A percentile compares a stretch with the other conserved stretches of the same genome.
Conservation (phyloP, 2,113 vertebrate species). For the Tachuris rubrigastra region DNA sequence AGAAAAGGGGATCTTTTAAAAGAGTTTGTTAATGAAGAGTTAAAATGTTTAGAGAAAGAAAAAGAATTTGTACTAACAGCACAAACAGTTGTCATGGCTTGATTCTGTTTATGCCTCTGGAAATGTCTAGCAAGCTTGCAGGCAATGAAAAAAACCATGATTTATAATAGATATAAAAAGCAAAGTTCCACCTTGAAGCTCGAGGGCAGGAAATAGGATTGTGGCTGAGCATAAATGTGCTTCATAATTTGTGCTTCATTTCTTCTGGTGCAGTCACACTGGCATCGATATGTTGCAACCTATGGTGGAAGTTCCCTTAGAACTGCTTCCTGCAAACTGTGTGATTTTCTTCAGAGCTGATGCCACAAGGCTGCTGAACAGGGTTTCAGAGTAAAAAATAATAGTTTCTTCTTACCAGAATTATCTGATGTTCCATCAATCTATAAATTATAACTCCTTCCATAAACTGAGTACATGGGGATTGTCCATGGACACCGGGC, state of each 20-base stretch:
- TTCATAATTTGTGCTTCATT: background rate
- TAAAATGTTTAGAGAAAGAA: background rate
- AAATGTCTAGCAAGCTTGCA: slow-evolving; percentile 17
- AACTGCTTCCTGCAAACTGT: background rate
- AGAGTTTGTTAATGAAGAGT: background rate
- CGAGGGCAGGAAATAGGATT: slow-evolving; percentile 37
- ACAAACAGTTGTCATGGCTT: background rate
- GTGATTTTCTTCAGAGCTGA: background rate
- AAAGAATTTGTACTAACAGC: background rate
- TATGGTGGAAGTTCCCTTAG: background rate
- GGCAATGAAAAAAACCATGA: slow-evolving; percentile 20
- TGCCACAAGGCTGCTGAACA: background rate
- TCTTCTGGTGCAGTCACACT: background rate
- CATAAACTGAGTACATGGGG: background rate
- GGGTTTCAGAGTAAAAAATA: background rate
- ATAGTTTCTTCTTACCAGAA: background rate
- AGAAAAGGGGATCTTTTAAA: background rate
- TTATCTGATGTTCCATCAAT: background rate
- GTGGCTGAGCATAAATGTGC: slow-evolving; percentile 5
- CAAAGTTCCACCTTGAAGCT: slow-evolving; percentile 28
- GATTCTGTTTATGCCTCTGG: slow-evolving; percentile 38
- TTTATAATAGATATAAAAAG: slow-evolving; percentile 51
- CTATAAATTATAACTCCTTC: background rate
- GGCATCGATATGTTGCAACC: background rate
- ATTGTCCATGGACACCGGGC: background rate